Evolutionary conservation across 2,113 vertebrate genomes (phyloP), one percentile per base, ranked within the genome.

Genomic region (Corythoichthys haematopterus): DNA sequence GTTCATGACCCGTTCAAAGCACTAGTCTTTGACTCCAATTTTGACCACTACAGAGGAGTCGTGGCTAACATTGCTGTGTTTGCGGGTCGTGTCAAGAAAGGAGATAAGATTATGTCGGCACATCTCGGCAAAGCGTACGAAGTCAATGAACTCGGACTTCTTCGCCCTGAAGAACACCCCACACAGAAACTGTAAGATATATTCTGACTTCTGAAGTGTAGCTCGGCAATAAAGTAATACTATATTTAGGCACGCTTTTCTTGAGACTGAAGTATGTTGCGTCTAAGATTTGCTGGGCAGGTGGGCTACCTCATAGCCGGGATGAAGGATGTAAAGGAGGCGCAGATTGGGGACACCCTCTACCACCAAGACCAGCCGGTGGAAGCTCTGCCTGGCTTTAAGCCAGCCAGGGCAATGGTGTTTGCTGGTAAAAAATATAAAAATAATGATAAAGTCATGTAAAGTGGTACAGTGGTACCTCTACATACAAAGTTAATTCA

Each of bases 241-340:
- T 12, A 5, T 55, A 35, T 35, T 55, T 20, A 13, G 9, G 20
- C 52, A 12, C 2, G 10, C n/a, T n/a, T 52, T 35, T 57, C 36
- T 55, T 10, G 4, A 33, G 52, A 28, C 6, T 33, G 20, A 5
- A 10, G 35, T 36, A 43, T 47, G 6, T 36, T 70, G 1, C 10
- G 56, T 58, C 80, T 86, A 69, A 99, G 97, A 70, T 95, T 92
- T 83, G 95, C 96, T 66, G 97, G 97, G 66, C 97, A 99, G 81
- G 97, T 99, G 85, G 97, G 97, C 66, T 99, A 96, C 81, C 72
- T 99, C 37, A 87, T 96, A 77, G 93, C 96, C 75, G 97, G 97
- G 69, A 99, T 99, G 95, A 98, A 96, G 88, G 93, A 95, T 40
- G 94, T 98, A 80, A 94, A 94, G n/a, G 97, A 99, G 88, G 97